phyloP scores from a whole-genome alignment of 2,113 vertebrate species.

The Sturnira hondurensis region DNA sequence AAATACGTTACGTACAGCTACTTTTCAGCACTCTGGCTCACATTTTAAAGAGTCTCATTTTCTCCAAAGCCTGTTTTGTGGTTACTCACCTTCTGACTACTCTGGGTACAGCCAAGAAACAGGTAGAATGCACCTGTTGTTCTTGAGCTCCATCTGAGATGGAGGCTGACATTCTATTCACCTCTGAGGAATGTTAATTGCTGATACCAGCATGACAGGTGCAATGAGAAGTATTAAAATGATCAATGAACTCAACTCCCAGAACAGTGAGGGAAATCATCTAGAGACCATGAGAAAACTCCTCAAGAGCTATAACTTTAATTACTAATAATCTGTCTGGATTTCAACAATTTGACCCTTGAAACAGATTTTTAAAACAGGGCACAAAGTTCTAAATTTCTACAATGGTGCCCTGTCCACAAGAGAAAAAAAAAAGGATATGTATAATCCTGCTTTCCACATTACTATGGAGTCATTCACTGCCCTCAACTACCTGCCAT shows the following conservation, averaged over 20 bases:
- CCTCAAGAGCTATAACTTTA: neutral
- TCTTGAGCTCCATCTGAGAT: slow-evolving; percentile 31
- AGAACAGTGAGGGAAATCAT: neutral
- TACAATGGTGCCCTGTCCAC: slow-evolving; percentile 36
- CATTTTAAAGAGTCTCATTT: slow-evolving; percentile 47
- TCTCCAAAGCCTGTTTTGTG: neutral
- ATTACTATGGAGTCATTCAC: neutral
- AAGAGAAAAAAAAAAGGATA: neutral
- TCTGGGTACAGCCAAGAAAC: neutral
- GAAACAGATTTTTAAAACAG: slow-evolving; percentile 36
- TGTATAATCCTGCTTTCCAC: neutral
- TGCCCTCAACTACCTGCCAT: neutral
- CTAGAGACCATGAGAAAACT: slow-evolving; percentile 2
- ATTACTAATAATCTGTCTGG: neutral
- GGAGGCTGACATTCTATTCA: neutral
- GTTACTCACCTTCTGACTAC: slow-evolving; percentile 36
- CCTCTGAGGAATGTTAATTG: slow-evolving; percentile 62
- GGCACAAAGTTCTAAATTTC: neutral
- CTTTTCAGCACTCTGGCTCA: slow-evolving; percentile 45
- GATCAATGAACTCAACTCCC: slow-evolving; percentile 25
- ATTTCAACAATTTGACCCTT: slow-evolving; percentile 17
- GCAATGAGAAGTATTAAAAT: neutral
- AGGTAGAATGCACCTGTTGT: slow-evolving; percentile 63
- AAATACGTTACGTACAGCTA: neutral
- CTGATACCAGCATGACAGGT: slow-evolving; percentile 29